These are phyloP conservation scores for Dicerorhinus sumatrensis DNA, from an alignment of 2,113 vertebrate genomes.

Conservation along the genomic window DNA sequence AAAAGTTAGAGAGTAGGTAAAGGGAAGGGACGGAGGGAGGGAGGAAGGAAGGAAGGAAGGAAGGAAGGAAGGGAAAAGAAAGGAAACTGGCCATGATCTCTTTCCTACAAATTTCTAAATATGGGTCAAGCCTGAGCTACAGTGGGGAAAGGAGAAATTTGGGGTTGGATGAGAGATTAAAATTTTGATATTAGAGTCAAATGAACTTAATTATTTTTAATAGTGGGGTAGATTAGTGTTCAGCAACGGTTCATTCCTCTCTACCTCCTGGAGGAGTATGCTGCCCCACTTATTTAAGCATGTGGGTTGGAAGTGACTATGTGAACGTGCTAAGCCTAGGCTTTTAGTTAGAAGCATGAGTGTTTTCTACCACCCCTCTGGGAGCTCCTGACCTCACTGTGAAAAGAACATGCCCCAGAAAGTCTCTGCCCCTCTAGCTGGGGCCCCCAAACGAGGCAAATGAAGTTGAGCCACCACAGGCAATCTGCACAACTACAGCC, in stretches of 20 bases:
- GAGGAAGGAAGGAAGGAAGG: not conserved
- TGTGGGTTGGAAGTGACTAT: not conserved
- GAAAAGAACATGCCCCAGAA: not conserved
- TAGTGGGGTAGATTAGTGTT: not conserved
- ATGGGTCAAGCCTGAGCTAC: not conserved
- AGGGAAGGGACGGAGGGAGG: not conserved
- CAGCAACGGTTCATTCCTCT: not conserved
- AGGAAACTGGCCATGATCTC: not conserved
- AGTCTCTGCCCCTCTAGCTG: not conserved
- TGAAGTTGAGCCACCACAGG: not conserved
- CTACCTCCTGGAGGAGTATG: not conserved
- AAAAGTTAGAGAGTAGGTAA: constrained; percentile 1
- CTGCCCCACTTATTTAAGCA: not conserved
- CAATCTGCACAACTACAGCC: not conserved
- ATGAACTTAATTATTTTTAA: not conserved
- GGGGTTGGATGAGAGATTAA: not conserved
- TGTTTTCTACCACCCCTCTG: not conserved
- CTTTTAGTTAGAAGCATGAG: not conserved
- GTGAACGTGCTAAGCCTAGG: not conserved
- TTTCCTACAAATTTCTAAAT: not conserved
- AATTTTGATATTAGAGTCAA: not conserved
- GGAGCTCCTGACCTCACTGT: not conserved
- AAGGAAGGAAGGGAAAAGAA: not conserved
- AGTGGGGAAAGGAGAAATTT: not conserved
- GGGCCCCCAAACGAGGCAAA: not conserved